Evolutionary conservation across 2,888 invertebrate species (phyloP), one percentile per base, ranked within the genome.

Genomic region (Drosophila yooni): DNA sequence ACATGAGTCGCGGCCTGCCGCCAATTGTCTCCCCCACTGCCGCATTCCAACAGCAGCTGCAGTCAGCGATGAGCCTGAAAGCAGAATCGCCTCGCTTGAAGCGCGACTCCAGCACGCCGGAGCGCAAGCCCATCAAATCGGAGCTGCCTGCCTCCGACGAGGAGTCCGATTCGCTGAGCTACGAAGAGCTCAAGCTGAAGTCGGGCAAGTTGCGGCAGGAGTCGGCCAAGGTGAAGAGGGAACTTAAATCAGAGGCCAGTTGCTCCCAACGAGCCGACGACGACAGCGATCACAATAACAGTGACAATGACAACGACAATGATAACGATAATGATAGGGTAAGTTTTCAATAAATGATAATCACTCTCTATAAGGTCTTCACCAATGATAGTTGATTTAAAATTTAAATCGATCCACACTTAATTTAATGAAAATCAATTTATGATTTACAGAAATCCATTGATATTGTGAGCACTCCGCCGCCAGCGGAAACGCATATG

Each of bases 1-100:
- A 94, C 61, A 94, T 94, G 79, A 93, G 93, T 8, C 94, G 94
- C 10, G 82, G 78, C 7, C 93, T 94, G 31, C 94, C 91, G 92
- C 93, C 84, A 10, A 59, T 83, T 43, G 71, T 64, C 4, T 73
- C 89, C 4, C 82, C 82, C 15, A 84, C 78, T 11, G 79, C 85
- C 4, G 60, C 81, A 4, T 74, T 85, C 48, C 82, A 84, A 38
- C 87, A 88, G 51, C 89, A 88, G 15, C 57, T 88, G 52, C 84
- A 83, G 33, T 81, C 86, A 13, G 83, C 82, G 1, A 70, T 82
- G 70, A 61, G 51, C 38, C 48, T 82, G 38, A 83, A 82, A 38
- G 15, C 57, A 8, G 67, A 56, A 0, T 66, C 66, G 58, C 73
- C 70, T 21, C 53, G 52, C 8, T 31, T 40, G 2, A 75, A 62